These are phyloP conservation scores for Sphenodon punctatus DNA, from an alignment of 2,797 vertebrate species.

Conservation along the genomic window DNA sequence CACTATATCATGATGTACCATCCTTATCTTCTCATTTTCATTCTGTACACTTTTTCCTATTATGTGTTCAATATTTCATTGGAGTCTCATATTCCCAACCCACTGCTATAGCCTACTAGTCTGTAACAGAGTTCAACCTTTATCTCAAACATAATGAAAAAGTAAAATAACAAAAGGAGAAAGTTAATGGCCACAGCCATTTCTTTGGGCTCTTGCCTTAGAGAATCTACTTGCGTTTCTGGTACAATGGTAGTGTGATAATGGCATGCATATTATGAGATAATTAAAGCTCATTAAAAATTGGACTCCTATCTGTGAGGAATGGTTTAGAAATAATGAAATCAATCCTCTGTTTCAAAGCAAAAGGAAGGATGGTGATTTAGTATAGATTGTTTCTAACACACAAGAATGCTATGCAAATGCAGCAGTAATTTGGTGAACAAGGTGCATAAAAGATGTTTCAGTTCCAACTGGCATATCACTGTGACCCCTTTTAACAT, in stretches of 20 bases:
- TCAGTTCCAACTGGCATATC: background rate
- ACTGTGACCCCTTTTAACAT: background rate
- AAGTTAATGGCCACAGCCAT: slow-evolving; percentile 1
- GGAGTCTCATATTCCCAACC: slow-evolving; percentile 12
- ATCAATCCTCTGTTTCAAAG: background rate
- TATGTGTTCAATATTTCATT: slow-evolving; percentile 32
- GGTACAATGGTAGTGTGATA: background rate
- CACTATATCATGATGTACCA: background rate
- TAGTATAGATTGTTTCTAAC: background rate
- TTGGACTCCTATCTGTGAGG: background rate
- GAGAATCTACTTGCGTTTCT: background rate
- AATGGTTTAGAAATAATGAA: background rate
- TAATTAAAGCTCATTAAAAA: slow-evolving; percentile 2
- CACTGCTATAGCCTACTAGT: background rate
- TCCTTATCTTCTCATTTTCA: slow-evolving; percentile 20
- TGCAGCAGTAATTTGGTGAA: background rate
- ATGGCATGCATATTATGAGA: background rate
- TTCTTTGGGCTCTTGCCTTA: background rate
- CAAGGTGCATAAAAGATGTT: background rate
- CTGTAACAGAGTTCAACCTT: slow-evolving; percentile 1
- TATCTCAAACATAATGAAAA: slow-evolving; percentile 26
- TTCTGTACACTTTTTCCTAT: slow-evolving; percentile 1
- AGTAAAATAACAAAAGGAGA: slow-evolving; percentile 13
- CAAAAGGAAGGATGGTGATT: background rate
- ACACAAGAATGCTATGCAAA: background rate